Base-by-base conservation (phyloP, 2,113 vertebrate genomes). In the Larimichthys crocea region DNA sequence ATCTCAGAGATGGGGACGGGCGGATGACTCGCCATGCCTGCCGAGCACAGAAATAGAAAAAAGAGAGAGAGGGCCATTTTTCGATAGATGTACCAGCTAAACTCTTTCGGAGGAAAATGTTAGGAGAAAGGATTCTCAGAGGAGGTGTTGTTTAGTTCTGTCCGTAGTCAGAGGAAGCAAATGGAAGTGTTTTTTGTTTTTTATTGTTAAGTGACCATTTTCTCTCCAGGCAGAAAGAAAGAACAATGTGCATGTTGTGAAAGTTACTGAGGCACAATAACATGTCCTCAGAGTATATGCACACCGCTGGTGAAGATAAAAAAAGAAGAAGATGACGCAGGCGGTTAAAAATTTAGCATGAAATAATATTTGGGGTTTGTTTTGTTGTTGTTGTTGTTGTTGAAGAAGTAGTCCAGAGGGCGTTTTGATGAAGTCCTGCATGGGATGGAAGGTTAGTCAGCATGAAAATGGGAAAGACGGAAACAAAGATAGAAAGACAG, bases 21-120 rank as follows among this genome's bases (percentile, higher is more conserved):
- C 24, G 98, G 98, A 83, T 99, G 98, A 89, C 95, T 98, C 78
- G 96, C 96, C 97, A 99, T 99, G 94, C 97, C 97, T 99, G 93
- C 87, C 85, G 79, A 92, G 80, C 76, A 88, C 64, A 90, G 76
- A 83, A 71, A 84, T 29, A 80, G 68, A 85, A 84, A 84, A 26
- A 26, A 26, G 24, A 82, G 76, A 89, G 53, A 81, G 31, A 35
- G 35, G 55, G 65, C 50, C 4, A 68, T 86, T 91, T 86, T 91
- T 85, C 60, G 63, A 88, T 75, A 82, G 46, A 50, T 50, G 60
- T 29, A 76, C 80, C 80, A 74, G 63, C 42, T 76, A 19, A 83
- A 77, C 29, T 86, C 60, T 80, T 84, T 67, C 11, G 24, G 62
- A 83, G 57, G 66, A 72, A 88, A 82, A 85, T 85, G 85, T 90